Conservation (phyloP, 2,113 vertebrate genomes). For the Ptyas mucosa region DNA sequence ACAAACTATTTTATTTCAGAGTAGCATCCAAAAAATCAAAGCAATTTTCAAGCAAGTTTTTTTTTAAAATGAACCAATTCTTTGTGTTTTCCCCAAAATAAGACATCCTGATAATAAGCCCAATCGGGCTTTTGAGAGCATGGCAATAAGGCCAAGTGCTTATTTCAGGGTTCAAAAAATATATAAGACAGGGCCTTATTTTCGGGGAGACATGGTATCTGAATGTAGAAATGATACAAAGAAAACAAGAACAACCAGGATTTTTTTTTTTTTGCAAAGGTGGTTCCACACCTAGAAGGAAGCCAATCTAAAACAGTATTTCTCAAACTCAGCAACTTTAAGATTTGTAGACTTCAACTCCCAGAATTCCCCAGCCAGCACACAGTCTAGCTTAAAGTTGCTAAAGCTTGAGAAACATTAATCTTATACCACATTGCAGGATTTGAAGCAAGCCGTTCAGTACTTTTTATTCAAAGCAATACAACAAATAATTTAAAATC, state of each 20-base stretch:
- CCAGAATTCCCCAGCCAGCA: not conserved
- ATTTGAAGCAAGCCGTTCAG: not conserved
- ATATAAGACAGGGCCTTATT: too few species aligned
- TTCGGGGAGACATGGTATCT: not conserved
- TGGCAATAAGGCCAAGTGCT: too few species aligned
- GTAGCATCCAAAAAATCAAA: not conserved
- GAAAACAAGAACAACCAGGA: not conserved
- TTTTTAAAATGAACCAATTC: not conserved
- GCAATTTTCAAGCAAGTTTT: not conserved
- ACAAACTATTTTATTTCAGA: not conserved
- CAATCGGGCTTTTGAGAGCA: too few species aligned
- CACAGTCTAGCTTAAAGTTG: not conserved
- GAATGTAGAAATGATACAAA: not conserved
- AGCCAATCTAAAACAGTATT: not conserved
- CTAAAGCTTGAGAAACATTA: not conserved
- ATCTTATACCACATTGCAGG: not conserved
- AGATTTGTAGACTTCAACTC: not conserved
- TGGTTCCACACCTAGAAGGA: not conserved
- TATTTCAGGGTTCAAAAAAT: too few species aligned
- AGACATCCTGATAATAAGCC: too few species aligned
- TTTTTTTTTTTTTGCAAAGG: not conserved
- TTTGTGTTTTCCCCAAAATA: not conserved
- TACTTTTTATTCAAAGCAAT: not conserved
- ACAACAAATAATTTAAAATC: not conserved
- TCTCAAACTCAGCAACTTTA: not conserved